Base-by-base conservation (phyloP, 2,797 vertebrate genomes). In the Cetoscarus ocellatus region DNA sequence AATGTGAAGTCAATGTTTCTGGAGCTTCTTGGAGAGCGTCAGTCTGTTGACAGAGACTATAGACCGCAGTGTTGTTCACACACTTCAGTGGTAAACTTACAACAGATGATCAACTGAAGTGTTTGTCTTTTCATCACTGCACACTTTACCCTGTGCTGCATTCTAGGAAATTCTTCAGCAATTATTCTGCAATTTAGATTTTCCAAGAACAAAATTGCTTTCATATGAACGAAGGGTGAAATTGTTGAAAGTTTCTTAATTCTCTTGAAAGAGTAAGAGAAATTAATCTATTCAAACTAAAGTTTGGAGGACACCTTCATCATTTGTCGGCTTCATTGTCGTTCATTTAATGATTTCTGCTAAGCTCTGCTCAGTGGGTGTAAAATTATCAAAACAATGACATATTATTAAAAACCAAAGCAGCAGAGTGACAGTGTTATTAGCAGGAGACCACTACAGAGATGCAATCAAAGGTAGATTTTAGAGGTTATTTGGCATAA, bases 351-450 rank as follows among this genome's bases (percentile, higher is more conserved):
- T 62, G n/a, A 48, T 19, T n/a, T 48, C 53, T 44, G 44, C 68
- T 64, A 38, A 44, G 58, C 58, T 81, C 19, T 50, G 49, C 45
- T 77, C 66, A 47, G 15, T 34, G 15, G 43, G 36, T 54, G 27
- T 40, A 42, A 57, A 80, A 75, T 64, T 66, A 76, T 79, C 70
- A 76, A 73, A 86, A 81, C 65, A 81, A 80, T 55, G 56, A 62
- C 57, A 62, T 17, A 27, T 64, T 48, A 53, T 76, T 63, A 76
- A 76, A 70, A 68, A 70, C 38, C 52, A 65, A 77, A 75, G 70
- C 18, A 19, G 54, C 19, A 17, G 10, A 19, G 27, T 48, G 49
- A 14, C 38, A 61, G 18, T 49, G 9, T 47, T n/a, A 51, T 35
- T 56, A 39, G 52, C 10, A 1, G 45, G 48, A 50, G 52, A 70